Percentiles rank a stretch among this genome's conserved stretches.
Evolutionary conservation across 2,113 vertebrate genomes (phyloP).

Genomic region (Petrocephalus microphthalmus): DNA sequence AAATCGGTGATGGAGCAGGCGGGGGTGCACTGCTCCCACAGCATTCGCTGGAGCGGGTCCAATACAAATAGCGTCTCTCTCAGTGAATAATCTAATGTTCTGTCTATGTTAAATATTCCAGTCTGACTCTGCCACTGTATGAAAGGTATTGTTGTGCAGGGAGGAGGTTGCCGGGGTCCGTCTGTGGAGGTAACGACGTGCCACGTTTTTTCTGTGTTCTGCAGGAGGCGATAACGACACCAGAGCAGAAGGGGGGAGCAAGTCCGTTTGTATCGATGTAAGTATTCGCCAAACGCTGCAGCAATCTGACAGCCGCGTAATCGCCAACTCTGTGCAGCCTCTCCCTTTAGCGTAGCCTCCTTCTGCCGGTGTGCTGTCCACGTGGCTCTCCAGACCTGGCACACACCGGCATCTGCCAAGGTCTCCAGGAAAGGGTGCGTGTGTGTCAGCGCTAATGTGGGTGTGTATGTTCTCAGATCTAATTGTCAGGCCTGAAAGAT

Average conservation of each 20-base stretch:
- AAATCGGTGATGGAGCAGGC: background rate
- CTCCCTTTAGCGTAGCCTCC: background rate
- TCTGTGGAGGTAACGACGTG: background rate
- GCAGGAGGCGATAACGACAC: background rate
- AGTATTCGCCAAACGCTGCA: background rate
- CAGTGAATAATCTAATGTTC: background rate
- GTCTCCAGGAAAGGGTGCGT: background rate
- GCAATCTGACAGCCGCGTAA: background rate
- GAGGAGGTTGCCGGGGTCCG: background rate
- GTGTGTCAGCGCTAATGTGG: background rate
- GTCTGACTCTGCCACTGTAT: background rate
- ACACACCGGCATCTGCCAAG: background rate
- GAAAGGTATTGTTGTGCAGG: background rate
- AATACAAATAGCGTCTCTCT: background rate
- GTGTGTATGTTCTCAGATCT: background rate
- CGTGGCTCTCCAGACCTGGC: background rate
- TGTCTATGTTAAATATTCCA: background rate
- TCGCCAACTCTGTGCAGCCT: background rate
- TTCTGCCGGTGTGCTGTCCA: background rate
- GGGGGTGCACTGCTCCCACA: background rate
- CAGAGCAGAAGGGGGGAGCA: conserved; percentile 10
- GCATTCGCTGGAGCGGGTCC: background rate
- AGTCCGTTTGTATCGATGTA: background rate
- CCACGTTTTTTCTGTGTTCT: background rate
- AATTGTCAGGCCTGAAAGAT: conserved; percentile 7